phyloP scores from a whole-genome alignment of 1,140 invertebrate genomes.

The Drosophila leontia region DNA sequence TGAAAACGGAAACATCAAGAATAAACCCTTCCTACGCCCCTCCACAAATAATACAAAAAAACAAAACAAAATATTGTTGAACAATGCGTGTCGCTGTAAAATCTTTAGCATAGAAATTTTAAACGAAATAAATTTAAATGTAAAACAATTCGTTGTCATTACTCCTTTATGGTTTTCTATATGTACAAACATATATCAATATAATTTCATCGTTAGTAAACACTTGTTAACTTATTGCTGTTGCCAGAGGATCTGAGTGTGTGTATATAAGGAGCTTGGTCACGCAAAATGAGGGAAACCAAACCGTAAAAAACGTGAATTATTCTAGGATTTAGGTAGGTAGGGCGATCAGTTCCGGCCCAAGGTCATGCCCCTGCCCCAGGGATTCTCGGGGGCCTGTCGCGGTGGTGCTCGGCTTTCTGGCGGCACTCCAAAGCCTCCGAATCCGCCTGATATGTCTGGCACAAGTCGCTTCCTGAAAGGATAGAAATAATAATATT shows the following conservation, averaged over 20 bases:
- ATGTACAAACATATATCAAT: constrained; percentile 49
- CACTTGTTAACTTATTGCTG: constrained; percentile 54
- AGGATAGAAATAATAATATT: background rate
- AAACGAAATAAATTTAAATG: constrained; percentile 81
- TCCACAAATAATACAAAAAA: constrained; percentile 37
- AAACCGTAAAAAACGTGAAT: constrained; percentile 36
- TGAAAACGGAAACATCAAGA: constrained; percentile 15
- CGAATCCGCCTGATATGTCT: constrained; percentile 87
- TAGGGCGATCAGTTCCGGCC: constrained; percentile 84
- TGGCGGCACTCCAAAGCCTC: constrained; percentile 89
- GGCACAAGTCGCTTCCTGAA: constrained; percentile 90
- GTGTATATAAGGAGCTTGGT: constrained; percentile 35
- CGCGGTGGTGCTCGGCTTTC: constrained; percentile 82
- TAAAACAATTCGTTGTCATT: constrained; percentile 29
- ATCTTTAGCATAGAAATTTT: constrained; percentile 79
- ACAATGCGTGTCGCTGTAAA: constrained; percentile 81
- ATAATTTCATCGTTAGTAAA: constrained; percentile 43
- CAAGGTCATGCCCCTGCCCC: constrained; percentile 90
- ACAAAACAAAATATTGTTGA: constrained; percentile 66
- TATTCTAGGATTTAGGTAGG: constrained; percentile 40
- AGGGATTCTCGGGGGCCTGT: constrained; percentile 87
- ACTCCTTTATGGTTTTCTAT: constrained; percentile 21
- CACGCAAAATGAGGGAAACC: constrained; percentile 34
- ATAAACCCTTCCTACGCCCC: constrained; percentile 11
- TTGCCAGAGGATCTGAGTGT: constrained; percentile 36